phyloP scores from a whole-genome alignment of 2,113 vertebrate genomes.

The Perca schrenkii region DNA sequence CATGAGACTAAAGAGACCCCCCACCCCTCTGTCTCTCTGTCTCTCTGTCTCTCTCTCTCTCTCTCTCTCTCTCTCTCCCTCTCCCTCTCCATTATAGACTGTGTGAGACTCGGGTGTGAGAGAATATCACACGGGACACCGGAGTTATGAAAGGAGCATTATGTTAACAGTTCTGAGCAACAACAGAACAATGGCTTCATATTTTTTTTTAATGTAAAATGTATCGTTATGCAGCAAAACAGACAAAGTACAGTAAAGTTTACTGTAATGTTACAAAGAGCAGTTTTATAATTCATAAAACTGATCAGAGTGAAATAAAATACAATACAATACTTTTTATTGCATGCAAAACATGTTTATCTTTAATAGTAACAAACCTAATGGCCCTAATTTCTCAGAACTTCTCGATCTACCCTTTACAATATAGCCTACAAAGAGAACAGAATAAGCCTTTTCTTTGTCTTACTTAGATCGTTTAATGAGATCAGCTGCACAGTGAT shows the following conservation, averaged over 20 bases:
- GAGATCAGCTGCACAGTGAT: conserved; percentile 38
- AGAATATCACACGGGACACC: conserved; percentile 59
- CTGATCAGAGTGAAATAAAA: neutral
- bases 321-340: neutral
- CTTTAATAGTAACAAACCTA: no score
- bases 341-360: neutral
- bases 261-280: no score
- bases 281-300: neutral
- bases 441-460: conserved; percentile 15
- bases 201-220: neutral
- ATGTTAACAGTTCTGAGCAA: conserved; percentile 27
- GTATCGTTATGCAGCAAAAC: neutral
- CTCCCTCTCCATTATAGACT: conserved; percentile 58
- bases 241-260: neutral
- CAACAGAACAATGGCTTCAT: neutral
- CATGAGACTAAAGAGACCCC: conserved; percentile 82
- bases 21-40: conserved; percentile 38
- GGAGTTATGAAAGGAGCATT: conserved; percentile 66
- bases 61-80: conserved; percentile 36
- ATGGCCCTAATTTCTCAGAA: neutral
- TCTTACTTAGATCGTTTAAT: conserved; percentile 22
- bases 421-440: neutral
- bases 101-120: conserved; percentile 70
- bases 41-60: conserved; percentile 43
- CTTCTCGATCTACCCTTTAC: neutral